Percentiles rank a stretch among this genome's conserved stretches.
phyloP scores from a whole-genome alignment of 2,113 vertebrate genomes.

The Grus americana region DNA sequence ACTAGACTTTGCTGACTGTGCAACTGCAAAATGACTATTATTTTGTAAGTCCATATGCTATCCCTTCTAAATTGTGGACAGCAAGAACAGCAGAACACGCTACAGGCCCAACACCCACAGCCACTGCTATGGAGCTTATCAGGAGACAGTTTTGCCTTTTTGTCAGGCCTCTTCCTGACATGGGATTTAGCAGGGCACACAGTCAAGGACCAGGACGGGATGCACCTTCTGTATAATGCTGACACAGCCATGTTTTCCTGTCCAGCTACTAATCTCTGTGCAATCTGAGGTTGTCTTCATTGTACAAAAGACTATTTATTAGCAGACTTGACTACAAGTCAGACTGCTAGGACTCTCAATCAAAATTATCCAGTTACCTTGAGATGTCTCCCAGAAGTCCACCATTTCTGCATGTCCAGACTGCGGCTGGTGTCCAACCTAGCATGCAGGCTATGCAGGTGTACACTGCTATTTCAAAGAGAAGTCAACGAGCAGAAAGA shows the following conservation, averaged over 20 bases:
- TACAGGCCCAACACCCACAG: neutral
- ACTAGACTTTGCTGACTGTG: neutral
- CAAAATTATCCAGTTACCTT: neutral
- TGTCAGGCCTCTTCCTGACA: neutral
- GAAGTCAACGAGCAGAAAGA: neutral
- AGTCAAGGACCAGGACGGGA: neutral
- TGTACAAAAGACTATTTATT: neutral
- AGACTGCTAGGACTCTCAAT: neutral
- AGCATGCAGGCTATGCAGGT: neutral
- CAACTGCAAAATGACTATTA: neutral
- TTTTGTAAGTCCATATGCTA: neutral
- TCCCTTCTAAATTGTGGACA: neutral
- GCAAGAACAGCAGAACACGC: neutral
- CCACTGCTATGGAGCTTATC: neutral
- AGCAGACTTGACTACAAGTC: neutral
- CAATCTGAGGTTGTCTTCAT: neutral
- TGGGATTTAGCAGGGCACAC: neutral
- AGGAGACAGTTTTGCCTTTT: neutral
- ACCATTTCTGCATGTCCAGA: neutral
- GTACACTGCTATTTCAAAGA: neutral
- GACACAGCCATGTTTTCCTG: neutral
- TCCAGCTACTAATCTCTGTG: neutral
- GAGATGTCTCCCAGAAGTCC: neutral
- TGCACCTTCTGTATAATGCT: neutral
- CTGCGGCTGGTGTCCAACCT: neutral